Conservation (phyloP, 2,888 invertebrate species). For the Augochlorella aurata region DNA sequence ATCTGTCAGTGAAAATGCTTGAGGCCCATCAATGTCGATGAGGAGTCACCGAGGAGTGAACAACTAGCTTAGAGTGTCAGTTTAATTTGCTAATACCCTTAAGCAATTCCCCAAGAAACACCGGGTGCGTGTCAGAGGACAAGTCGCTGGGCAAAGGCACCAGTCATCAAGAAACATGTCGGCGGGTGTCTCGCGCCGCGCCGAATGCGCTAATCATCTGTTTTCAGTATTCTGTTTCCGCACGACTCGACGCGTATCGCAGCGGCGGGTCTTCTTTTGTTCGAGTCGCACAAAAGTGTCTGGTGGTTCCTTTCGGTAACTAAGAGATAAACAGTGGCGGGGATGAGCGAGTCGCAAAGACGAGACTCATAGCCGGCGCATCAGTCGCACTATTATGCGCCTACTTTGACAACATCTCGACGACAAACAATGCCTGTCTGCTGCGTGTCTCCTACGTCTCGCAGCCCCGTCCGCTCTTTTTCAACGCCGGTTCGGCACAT, state of each 20-base stretch:
- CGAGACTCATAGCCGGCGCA: conserved; percentile 25
- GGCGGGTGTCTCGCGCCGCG: not conserved
- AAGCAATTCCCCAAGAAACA: too few relatives aligned
- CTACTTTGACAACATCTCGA: conserved; percentile 41
- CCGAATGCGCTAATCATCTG: conserved; percentile 49
- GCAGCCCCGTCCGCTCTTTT: conserved; percentile 5
- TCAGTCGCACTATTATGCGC: conserved; percentile 18
- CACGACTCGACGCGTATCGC: conserved; percentile 20
- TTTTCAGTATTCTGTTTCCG: conserved; percentile 42
- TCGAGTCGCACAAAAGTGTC: conserved; percentile 65
- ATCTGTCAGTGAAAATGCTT: too few relatives aligned
- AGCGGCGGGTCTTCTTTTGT: conserved; percentile 52
- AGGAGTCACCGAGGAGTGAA: too few relatives aligned
- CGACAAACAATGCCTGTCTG: conserved; percentile 61
- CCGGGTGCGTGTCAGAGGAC: not conserved
- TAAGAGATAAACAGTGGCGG: conserved; percentile 42
- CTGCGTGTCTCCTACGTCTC: conserved; percentile 42
- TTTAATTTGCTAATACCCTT: too few relatives aligned
- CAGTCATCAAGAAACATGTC: conserved; percentile 17
- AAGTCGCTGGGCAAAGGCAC: not conserved
- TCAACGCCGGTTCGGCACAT: not conserved
- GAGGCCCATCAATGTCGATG: too few relatives aligned
- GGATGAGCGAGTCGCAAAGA: conserved; percentile 24
- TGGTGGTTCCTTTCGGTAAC: conserved; percentile 57
- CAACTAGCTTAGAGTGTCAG: too few relatives aligned